phyloP scores from a whole-genome alignment of 2,113 vertebrate species.

The Gallinago media region DNA sequence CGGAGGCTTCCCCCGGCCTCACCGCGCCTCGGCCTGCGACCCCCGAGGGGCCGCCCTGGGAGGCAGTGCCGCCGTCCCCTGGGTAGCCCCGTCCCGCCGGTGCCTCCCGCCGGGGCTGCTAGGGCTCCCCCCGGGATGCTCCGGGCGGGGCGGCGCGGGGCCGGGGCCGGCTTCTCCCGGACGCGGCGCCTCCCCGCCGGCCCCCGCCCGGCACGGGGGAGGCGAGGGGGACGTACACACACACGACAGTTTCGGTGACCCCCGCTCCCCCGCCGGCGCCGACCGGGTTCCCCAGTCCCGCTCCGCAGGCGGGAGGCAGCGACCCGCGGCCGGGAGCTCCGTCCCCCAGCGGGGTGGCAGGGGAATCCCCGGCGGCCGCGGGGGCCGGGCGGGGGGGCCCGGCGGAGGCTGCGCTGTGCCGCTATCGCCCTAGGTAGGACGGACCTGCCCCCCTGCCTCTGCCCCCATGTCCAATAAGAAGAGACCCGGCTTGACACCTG shows the following conservation, averaged over 20 bases:
- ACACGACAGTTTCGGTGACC: background rate
- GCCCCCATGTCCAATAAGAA: slow-evolving; percentile 90
- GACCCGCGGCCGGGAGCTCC: background rate
- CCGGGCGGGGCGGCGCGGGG: background rate
- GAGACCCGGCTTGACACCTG: slow-evolving; percentile 91
- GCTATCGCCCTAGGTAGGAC: slow-evolving; percentile 82
- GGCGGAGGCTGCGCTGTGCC: slow-evolving; percentile 62
- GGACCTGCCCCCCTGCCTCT: slow-evolving; percentile 85
- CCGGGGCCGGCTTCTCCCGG: background rate
- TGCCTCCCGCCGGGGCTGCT: background rate
- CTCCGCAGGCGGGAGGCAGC: background rate
- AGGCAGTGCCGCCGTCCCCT: too few species aligned
- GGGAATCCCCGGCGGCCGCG: background rate
- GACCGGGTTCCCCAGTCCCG: background rate
- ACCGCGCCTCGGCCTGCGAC: background rate
- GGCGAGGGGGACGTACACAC: background rate
- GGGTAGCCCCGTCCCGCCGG: background rate
- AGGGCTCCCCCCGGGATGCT: background rate
- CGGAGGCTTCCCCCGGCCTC: background rate
- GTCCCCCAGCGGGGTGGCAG: background rate
- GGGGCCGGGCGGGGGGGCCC: background rate
- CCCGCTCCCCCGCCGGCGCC: background rate
- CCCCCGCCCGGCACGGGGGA: background rate
- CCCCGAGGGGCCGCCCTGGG: background rate
- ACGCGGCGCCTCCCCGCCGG: background rate